Base-by-base conservation (phyloP, 2,888 invertebrate species). In the Mylabris sibirica region DNA sequence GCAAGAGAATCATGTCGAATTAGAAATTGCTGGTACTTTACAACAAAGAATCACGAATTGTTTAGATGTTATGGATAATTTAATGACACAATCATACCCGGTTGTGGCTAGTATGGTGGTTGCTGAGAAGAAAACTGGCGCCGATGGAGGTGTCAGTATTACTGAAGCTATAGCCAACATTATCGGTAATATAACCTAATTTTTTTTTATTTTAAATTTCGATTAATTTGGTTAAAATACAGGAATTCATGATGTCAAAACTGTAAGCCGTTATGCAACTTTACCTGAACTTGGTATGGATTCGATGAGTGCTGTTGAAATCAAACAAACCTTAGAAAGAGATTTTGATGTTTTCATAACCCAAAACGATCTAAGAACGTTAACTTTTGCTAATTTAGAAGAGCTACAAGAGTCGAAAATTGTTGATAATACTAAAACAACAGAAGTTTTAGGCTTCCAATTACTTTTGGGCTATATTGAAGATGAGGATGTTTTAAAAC, bases 221-320 rank as follows among this genome's bases (percentile, higher is more conserved):
- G 4, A 30, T 3, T 30, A 30, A 30, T 95, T 0, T 94, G 1
- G 69, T 72, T 12, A 60, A 70, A 89, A 91, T 44, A 88, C 89
- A 88, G 88, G 89, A 86, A 73, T 53, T 9, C 20, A 12, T 4
- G 91, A 92, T 79, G 83, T 90, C 79, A 93, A 91, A 84, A 89
- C 89, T 0, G 89, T 91, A 0, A 92, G 92, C 60, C 88, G 90
- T 70, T 90, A 91, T 78, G 89, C 91, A 0, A 90, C 92, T 0
- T 86, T 98, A 1, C 94, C 95, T 1, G 98, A 98, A 82, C 86
- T 99, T 72, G 98, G 98, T 44, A 94, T 99, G 91, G 98, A 98
- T 86, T 98, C 98, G 1, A 91, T 98, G 87, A 98, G 97, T 96
- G 96, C 95, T 0, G 95, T 97, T 0, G 98, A 99, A 85, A 95